Conservation (phyloP, 30 jellyfish, hydroid and myxozoan species). For the Catostylus mosaicus region DNA sequence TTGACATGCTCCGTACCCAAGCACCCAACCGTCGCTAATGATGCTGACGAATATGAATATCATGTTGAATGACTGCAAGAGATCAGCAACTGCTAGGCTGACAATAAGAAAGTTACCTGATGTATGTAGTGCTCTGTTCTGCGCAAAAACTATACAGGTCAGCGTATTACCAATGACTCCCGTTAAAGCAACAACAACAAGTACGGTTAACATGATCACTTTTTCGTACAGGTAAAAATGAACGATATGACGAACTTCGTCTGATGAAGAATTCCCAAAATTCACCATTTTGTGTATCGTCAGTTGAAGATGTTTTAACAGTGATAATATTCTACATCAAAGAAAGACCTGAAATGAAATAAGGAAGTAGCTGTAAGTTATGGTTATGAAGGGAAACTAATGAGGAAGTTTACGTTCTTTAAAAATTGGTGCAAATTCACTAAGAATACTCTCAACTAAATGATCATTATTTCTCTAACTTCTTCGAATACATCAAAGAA, state of each 20-base stretch:
- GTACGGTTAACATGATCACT: constrained; percentile 29
- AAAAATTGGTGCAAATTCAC: too few species aligned
- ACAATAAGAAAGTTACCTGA: constrained; percentile 56
- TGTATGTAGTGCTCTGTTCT: constrained; percentile 44
- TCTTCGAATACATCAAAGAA: too few species aligned
- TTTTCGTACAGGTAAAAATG: constrained; percentile 42
- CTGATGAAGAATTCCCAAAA: too few species aligned
- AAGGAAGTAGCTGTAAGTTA: too few species aligned
- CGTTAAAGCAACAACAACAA: constrained; percentile 24
- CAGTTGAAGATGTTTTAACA: not conserved
- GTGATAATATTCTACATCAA: not conserved
- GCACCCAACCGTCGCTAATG: constrained; percentile 51
- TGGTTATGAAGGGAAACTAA: too few species aligned
- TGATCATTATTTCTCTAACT: too few species aligned
- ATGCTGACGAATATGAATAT: constrained; percentile 51
- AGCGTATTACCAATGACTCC: constrained; percentile 67
- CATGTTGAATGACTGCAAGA: constrained; percentile 62
- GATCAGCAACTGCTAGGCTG: constrained; percentile 74
- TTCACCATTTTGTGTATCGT: not conserved
- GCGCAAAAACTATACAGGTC: constrained; percentile 52
- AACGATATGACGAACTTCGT: too few species aligned
- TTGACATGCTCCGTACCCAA: constrained; percentile 58
- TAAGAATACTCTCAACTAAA: too few species aligned
- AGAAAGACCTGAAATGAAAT: not conserved
- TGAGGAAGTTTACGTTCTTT: too few species aligned